Evolutionary conservation across 2,113 vertebrate species (phyloP), one percentile per base, ranked within the genome.

Genomic region (Ceuthmochares aereus): DNA sequence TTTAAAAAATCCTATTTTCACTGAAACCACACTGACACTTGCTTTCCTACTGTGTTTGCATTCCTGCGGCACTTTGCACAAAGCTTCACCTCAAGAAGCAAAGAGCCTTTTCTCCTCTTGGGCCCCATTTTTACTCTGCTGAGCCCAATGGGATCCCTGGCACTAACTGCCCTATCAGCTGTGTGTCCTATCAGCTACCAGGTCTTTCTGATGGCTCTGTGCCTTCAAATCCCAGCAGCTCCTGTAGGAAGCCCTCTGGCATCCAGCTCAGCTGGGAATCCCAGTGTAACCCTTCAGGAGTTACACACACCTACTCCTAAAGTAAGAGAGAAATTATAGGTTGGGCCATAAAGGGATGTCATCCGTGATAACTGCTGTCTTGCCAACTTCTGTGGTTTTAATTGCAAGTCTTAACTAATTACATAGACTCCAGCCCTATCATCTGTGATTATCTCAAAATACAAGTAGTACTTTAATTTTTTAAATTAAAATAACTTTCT

Each of bases 391-490:
- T 72, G 9, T 58, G n/a, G 45, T 45, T 94, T 81, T 72, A 75
- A 89, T 49, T 92, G 42, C 37, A 90, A 59, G 47, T 87, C 60
- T 67, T 62, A 88, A 78, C 5, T 76, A 78, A 80, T 86, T 58
- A 63, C 55, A 59, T 88, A 72, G 67, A 78, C 40, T 84, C 40
- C 73, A 89, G 40, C 55, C 23, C 34, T 90, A 51, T 62, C 20
- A 86, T 54, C 83, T 87, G 52, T 81, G 60, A 95, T 87, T 63
- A 89, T 72, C 66, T 90, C 66, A 66, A 87, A 87, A 40, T 54
- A 52, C 9, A 51, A 90, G 55, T 77, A 70, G 27, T 69, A 51
- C 32, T 81, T 90, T 34, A 74, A 22, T 36, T 80, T 93, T 79
- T 72, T 82, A 17, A 47, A 81, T 91, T 29, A 14, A 95, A 83